A percentile compares a stretch with the other conserved stretches of the same genome.
phyloP scores from a whole-genome alignment of 2,888 invertebrate species.

The Rapana venosa region DNA sequence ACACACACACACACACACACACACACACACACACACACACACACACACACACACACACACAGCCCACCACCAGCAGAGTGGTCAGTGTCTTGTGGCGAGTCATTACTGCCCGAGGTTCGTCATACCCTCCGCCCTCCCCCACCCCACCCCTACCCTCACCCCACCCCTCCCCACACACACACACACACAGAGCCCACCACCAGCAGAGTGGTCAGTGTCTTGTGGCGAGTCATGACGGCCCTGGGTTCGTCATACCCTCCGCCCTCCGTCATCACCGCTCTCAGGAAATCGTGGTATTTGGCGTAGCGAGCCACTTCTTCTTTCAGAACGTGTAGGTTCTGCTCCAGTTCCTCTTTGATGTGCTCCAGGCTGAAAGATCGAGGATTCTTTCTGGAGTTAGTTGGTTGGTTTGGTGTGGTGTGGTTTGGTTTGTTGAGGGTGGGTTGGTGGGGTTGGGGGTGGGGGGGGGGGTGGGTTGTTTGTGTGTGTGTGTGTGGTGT shows the following conservation, averaged over 20 bases:
- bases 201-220: constrained; percentile 31
- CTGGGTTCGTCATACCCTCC: constrained; percentile 41
- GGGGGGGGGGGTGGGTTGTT: too few relatives aligned
- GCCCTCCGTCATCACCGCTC: constrained; percentile 25
- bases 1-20: too few relatives aligned
- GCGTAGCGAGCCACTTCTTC: neutral
- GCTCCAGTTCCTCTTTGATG: neutral
- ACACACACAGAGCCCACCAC: constrained; percentile 15
- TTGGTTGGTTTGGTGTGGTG: too few relatives aligned
- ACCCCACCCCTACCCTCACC: too few relatives aligned
- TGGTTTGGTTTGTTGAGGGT: too few relatives aligned
- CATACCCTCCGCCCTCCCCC: constrained; percentile 35
- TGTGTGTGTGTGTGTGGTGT: too few relatives aligned
- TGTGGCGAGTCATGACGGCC: constrained; percentile 33
- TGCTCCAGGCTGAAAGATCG: neutral
- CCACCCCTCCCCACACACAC: neutral
- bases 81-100: constrained; percentile 35
- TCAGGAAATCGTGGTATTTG: constrained; percentile 34
- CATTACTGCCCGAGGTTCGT: constrained; percentile 34
- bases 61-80: constrained; percentile 20
- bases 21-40: too few relatives aligned
- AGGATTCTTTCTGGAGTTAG: too few relatives aligned
- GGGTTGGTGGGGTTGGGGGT: too few relatives aligned
- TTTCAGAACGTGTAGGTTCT: neutral
- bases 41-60: too few relatives aligned